A percentile compares a stretch with the other conserved stretches of the same genome.
Conservation (phyloP, 2,113 vertebrate genomes). For the Tiliqua scincoides region DNA sequence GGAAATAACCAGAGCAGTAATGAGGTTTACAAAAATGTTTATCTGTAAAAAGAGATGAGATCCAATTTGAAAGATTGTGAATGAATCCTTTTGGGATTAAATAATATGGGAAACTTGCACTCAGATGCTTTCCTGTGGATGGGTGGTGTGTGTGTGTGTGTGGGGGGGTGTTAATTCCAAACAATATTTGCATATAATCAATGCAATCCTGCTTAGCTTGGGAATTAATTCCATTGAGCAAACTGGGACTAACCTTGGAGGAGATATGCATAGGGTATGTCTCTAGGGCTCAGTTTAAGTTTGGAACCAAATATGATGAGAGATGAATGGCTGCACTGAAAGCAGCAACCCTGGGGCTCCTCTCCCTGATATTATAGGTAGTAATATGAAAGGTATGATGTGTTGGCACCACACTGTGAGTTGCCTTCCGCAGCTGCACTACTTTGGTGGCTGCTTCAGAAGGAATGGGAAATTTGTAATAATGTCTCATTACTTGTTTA, state of each 20-base stretch:
- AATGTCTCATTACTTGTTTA: not conserved
- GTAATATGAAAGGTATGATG: no score
- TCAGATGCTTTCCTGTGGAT: not conserved
- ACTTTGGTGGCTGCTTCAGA: not conserved
- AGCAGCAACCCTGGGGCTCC: not conserved
- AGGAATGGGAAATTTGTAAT: not conserved
- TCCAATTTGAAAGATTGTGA: constrained; percentile 13
- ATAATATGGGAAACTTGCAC: not conserved
- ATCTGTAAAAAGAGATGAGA: constrained; percentile 37
- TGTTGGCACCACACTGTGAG: not conserved
- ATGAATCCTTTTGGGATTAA: constrained; percentile 13
- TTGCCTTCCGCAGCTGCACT: not conserved
- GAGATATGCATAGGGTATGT: not conserved
- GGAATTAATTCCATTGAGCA: not conserved
- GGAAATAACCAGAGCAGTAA: not conserved
- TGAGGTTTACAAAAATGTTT: constrained; percentile 26
- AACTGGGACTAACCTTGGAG: not conserved
- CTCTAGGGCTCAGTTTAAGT: not conserved
- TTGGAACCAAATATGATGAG: not conserved
- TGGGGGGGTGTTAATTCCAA: not conserved
- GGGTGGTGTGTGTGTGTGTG: not conserved
- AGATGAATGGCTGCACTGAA: not conserved
- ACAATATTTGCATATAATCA: not conserved
- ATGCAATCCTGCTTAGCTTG: not conserved
- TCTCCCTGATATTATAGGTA: not conserved